Percentiles rank a stretch among this genome's conserved stretches.
phyloP scores from a whole-genome alignment of 2,888 invertebrate species.

The Protophormia terraenovae region DNA sequence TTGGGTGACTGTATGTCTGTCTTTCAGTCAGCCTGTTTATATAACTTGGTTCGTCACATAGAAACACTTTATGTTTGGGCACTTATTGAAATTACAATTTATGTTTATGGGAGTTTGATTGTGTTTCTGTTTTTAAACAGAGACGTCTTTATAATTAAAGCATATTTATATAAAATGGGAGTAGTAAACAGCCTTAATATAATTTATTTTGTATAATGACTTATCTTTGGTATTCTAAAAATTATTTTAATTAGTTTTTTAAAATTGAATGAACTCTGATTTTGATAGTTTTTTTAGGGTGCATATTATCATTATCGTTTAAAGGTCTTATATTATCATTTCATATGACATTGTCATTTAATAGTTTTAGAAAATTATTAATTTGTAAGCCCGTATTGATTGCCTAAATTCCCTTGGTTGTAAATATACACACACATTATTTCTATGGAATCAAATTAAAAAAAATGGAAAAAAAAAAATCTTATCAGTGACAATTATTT shows the following conservation, averaged over 20 bases:
- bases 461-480: no score
- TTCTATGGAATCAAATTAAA: background rate
- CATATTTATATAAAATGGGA: no score
- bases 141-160: slow-evolving; percentile 12
- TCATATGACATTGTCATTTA: background rate
- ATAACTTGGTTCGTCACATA: slow-evolving; percentile 67
- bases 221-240: no score
- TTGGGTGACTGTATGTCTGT: slow-evolving; percentile 19
- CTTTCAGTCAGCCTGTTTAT: slow-evolving; percentile 54
- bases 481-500: slow-evolving; percentile 7
- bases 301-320: background rate
- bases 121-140: slow-evolving; percentile 5
- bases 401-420: background rate
- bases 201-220: no score
- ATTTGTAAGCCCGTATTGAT: background rate
- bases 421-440: background rate
- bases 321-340: background rate
- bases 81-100: slow-evolving; percentile 67
- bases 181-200: no score
- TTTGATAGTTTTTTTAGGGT: no score
- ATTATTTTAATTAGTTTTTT: no score
- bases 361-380: background rate
- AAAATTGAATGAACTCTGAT: no score
- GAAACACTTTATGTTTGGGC: slow-evolving; percentile 56
- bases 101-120: slow-evolving; percentile 13